Evolutionary conservation across 2,888 invertebrate genomes (phyloP), one percentile per base, ranked within the genome.

Genomic region (Drosophila tripunctata): DNA sequence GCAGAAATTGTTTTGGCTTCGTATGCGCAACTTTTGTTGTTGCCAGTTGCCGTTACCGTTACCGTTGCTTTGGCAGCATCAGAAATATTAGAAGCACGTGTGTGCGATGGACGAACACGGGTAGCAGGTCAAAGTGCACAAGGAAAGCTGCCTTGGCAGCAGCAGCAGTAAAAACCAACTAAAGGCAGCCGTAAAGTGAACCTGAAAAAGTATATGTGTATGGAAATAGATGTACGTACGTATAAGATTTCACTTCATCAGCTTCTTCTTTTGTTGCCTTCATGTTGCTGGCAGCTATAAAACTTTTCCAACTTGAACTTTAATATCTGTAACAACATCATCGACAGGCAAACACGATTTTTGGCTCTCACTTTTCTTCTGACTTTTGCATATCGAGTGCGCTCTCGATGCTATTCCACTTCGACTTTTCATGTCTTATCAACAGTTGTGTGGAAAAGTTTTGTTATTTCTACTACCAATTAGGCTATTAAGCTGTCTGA

Each of bases 1-100:
- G n/a, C n/a, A n/a, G 81, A 81, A 81, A 84, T 76, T 81, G 71
- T 70, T 76, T 73, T 84, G 78, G 70, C 77, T 77, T 58, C 67
- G 70, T 67, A 71, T 78, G 56, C 68, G 73, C 65, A 80, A 75
- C 80, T 78, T 69, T 64, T 75, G 63, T 24, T 24, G 24, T 24
- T 24, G 63, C 62, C 58, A 76, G 65, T 66, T 70, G 75, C 35
- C 60, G 67, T 74, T 78, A 56, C 60, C 62, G 56, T 47, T 50
- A 33, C 47, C 69, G 66, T 66, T 63, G 58, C 56, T 44, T 50
- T 55, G 63, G 65, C 67, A 69, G 33, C 62, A 36, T 5, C 55
- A 61, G 64, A 75, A 80, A 75, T 61, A 73, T 67, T 63, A 78
- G 66, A 63, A 67, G 57, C 70, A 70, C 68, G 67, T 56, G 66